Evolutionary conservation across 2,113 vertebrate genomes (phyloP).

Genomic region (Nycticryphes semicollaris): DNA sequence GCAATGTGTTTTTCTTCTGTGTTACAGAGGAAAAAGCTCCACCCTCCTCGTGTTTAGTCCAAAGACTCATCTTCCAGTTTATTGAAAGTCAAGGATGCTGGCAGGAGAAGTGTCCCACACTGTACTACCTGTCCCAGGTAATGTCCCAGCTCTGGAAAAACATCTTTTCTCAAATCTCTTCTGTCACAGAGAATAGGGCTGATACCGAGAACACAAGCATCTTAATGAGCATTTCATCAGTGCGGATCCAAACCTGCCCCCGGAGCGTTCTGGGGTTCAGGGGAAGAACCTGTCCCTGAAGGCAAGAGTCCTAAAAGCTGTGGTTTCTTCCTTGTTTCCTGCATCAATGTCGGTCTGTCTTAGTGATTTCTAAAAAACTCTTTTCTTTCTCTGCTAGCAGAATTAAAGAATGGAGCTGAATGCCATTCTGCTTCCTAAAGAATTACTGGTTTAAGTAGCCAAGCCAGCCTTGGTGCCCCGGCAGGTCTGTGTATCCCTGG

Average conservation of each 20-base stretch:
- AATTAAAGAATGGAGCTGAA: not conserved
- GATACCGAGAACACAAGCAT: not conserved
- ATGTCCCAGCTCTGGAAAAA: not conserved
- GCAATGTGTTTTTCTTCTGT: not conserved
- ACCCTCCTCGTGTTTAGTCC: slow-evolving; percentile 75
- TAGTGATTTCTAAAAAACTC: not conserved
- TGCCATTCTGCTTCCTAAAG: not conserved
- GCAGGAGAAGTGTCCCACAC: slow-evolving; percentile 68
- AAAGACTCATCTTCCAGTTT: slow-evolving; percentile 77
- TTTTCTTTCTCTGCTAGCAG: not conserved
- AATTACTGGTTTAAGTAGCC: not conserved
- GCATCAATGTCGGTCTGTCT: not conserved
- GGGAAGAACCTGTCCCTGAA: not conserved
- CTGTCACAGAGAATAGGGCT: not conserved
- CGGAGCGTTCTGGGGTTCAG: not conserved
- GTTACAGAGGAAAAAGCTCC: slow-evolving; percentile 74
- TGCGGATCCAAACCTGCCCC: not conserved
- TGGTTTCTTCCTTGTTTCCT: not conserved
- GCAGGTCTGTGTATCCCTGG: rapidly evolving
- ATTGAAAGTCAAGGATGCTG: slow-evolving; percentile 65
- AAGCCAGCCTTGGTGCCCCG: not conserved
- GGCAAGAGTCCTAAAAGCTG: not conserved
- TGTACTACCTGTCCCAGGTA: slow-evolving; percentile 75
- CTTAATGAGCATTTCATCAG: not conserved
- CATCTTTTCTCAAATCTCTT: not conserved